Conservation (phyloP, 2,113 vertebrate genomes). For the Paracanthobrama guichenoti region DNA sequence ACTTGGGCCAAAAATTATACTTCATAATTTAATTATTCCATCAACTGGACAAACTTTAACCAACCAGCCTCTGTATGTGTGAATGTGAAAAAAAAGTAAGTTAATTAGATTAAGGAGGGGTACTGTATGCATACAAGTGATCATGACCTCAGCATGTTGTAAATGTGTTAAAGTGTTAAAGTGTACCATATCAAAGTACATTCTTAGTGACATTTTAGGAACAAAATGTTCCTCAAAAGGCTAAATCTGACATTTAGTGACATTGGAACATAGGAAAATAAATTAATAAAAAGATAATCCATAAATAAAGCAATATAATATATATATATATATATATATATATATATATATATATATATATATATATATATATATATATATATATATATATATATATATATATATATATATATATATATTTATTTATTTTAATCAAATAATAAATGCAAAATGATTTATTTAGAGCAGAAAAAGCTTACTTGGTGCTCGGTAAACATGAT, state of each 20-base stretch:
- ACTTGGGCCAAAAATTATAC: neutral
- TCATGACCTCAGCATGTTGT: neutral
- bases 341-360: no score
- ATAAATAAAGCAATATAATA: no score
- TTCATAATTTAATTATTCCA: neutral
- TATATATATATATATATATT: neutral
- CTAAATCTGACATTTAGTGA: neutral
- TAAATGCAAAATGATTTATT: neutral
- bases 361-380: neutral
- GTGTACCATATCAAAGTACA: neutral
- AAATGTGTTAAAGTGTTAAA: neutral
- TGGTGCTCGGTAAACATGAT: conserved; percentile 91
- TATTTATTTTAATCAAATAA: neutral
- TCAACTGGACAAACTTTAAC: neutral
- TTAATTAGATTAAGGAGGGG: conserved; percentile 2
- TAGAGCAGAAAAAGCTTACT: conserved; percentile 77
- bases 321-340: no score
- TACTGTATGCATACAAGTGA: neutral
- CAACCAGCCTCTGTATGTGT: neutral
- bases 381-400: no score
- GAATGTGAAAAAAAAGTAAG: conserved; percentile 15
- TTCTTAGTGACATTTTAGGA: neutral
- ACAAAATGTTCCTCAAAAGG: conserved; percentile 20
- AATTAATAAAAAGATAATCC: neutral
- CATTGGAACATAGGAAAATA: neutral